Evolutionary conservation across 37 sponge, comb jelly and placozoan species (phyloP).

Genomic region (Mnemiopsis leidyi): DNA sequence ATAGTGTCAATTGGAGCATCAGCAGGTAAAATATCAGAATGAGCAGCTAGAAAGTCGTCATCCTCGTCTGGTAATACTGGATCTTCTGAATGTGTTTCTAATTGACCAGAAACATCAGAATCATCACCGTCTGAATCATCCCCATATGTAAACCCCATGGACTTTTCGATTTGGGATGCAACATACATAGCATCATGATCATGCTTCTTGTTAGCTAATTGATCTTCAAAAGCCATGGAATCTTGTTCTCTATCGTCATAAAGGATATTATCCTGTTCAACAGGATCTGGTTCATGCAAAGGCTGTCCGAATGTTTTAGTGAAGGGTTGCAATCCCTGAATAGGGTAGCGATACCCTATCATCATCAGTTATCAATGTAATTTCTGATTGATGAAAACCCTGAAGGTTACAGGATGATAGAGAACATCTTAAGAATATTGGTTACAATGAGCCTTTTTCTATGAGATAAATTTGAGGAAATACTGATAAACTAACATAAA

Average conservation of each 20-base stretch:
- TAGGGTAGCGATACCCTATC: not conserved
- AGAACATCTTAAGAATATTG: too few relatives aligned
- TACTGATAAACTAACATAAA: too few relatives aligned
- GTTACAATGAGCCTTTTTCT: too few relatives aligned
- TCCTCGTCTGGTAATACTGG: not conserved
- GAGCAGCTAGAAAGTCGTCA: not conserved
- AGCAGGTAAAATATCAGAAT: constrained; percentile 10
- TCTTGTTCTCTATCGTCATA: not conserved
- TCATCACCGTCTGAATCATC: constrained; percentile 28
- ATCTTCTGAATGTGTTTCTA: not conserved
- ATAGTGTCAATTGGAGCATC: constrained; percentile 34
- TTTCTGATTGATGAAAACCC: too few relatives aligned
- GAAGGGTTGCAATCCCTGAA: constrained; percentile 51
- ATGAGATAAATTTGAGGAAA: too few relatives aligned
- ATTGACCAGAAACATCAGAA: not conserved
- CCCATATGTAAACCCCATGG: not conserved
- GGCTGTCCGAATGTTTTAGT: constrained; percentile 49
- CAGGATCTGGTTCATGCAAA: not conserved
- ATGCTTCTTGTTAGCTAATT: too few relatives aligned
- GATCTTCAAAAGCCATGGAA: too few relatives aligned
- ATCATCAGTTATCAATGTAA: not conserved
- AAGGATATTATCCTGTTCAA: not conserved
- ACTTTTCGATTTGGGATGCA: not conserved
- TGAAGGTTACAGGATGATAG: too few relatives aligned
- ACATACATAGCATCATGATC: not conserved